These are phyloP conservation scores for Limnephilus marmoratus DNA, from an alignment of 2,888 invertebrate genomes.

Conservation along the genomic window DNA sequence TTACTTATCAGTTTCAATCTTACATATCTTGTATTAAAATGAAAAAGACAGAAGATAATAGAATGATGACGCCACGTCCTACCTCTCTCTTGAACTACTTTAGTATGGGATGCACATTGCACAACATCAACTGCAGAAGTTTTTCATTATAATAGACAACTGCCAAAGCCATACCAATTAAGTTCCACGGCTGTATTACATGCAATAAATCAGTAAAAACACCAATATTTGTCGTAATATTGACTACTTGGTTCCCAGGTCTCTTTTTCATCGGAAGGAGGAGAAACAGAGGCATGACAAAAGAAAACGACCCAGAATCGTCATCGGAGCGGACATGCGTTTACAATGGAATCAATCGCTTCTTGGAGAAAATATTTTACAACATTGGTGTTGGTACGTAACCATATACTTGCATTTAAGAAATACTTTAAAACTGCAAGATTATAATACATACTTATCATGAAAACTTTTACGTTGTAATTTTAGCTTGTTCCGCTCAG, in stretches of 20 bases:
- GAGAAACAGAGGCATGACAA: background rate
- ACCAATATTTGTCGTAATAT: background rate
- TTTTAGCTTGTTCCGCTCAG: constrained; percentile 81
- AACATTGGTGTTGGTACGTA: constrained; percentile 64
- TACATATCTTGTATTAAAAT: too few relatives aligned
- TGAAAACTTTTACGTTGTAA: background rate
- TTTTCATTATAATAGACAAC: too few relatives aligned
- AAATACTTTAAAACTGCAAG: background rate
- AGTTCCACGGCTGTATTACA: too few relatives aligned
- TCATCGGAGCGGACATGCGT: constrained; percentile 15
- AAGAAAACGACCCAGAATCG: background rate
- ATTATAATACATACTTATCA: background rate
- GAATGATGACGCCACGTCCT: too few relatives aligned
- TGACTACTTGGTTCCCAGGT: background rate
- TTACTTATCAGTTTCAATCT: too few relatives aligned
- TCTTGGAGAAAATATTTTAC: constrained; percentile 65
- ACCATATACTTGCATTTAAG: background rate
- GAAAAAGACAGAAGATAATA: too few relatives aligned
- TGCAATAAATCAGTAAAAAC: too few relatives aligned
- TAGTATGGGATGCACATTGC: too few relatives aligned
- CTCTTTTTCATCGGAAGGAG: constrained; percentile 37
- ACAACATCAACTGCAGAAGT: too few relatives aligned
- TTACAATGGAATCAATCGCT: constrained; percentile 55
- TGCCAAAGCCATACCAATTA: too few relatives aligned
- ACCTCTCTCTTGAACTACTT: too few relatives aligned